phyloP scores from a whole-genome alignment of 2,113 vertebrate genomes.

The Carettochelys insculpta region DNA sequence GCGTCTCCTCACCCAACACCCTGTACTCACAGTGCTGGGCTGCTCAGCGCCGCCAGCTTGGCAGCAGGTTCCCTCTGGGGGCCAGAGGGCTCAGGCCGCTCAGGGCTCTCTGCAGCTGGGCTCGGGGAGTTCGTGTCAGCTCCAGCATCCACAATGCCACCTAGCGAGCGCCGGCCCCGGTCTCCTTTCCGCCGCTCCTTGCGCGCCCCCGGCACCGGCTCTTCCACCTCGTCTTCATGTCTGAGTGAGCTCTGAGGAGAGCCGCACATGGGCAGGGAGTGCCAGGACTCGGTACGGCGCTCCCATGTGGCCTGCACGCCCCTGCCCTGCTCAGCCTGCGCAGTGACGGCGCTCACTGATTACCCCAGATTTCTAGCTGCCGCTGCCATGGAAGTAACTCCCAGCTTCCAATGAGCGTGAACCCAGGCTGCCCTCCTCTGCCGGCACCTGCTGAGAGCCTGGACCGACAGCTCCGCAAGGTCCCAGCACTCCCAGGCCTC shows the following conservation, averaged over 20 bases:
- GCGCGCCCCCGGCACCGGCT: constrained; percentile 67
- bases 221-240: constrained; percentile 87
- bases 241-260: constrained; percentile 80
- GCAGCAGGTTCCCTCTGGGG: neutral
- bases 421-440: neutral
- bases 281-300: neutral
- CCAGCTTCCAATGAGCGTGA: neutral
- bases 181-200: constrained; percentile 89
- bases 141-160: constrained; percentile 64
- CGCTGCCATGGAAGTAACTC: neutral
- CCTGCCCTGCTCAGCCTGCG: neutral
- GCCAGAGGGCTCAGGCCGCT: neutral
- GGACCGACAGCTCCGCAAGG: neutral
- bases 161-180: constrained; percentile 78
- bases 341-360: neutral
- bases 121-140: neutral
- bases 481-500: neutral
- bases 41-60: accelerated
- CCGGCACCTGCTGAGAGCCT: neutral
- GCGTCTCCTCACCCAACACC: neutral
- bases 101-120: neutral
- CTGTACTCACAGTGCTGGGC: constrained; percentile 18
- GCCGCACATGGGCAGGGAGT: no score
- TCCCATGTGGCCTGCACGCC: neutral
- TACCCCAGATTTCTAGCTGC: neutral